Evolutionary conservation across 1,140 invertebrate genomes (phyloP), one percentile per base, ranked within the genome.

Genomic region (Plectrocnemia conspersa): DNA sequence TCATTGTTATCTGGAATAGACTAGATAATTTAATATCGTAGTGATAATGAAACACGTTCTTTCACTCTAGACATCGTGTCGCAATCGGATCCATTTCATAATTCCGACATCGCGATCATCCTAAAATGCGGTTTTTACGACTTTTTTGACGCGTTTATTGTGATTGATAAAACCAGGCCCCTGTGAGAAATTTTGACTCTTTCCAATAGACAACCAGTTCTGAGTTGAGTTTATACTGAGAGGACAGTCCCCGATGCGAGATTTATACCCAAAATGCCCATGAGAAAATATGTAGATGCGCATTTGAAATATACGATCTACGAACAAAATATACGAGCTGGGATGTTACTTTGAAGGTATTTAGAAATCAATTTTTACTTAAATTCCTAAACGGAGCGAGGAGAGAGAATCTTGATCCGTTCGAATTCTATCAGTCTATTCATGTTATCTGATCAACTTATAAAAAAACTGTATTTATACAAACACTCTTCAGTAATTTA

Each of bases 91-190:
- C 18, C 15, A 50, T 36, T 50, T 50, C 47, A 38, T 27, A 50
- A 38, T 38, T 50, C 47, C 21, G n/a, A 32, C 35, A 29, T 47
- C 15, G 24, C n/a, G 32, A 22, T n/a, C 9, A 24, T 50, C 45
- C 22, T 35, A 32, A 47, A 52, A 46, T 50, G n/a, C 45, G 4
- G 35, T 47, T 59, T 59, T 59, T 54, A 59, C 52, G 52, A 49
- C 40, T 25, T 50, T 54, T 59, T 44, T 59, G 57, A 59, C 52
- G 57, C 46, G 24, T 54, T 54, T 59, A 59, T 59, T 57, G 45
- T 48, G 45, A 52, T 49, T 59, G 52, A 54, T 53, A 53, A 49
- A 59, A 45, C 27, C 22, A 24, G 16, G 49, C n/a, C 13, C 36
- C 24, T 40, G 52, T 44, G 52, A 44, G 42, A 54, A 54, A 54